Base-by-base conservation (phyloP, 2,797 vertebrate species). In the Amniataba percoides region DNA sequence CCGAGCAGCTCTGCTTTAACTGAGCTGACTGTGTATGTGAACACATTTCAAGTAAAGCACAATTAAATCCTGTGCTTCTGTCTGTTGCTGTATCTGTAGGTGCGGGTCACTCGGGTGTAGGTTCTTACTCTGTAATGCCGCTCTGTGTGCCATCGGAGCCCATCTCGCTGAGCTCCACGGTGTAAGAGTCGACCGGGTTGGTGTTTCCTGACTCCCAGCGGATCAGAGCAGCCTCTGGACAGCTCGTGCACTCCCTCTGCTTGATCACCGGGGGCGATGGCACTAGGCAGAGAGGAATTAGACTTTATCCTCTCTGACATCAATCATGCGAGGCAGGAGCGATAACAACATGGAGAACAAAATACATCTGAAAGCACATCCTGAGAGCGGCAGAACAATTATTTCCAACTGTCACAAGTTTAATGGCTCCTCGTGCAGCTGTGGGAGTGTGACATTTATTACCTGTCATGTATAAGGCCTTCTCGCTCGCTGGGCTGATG, bases 171-270 rank as follows among this genome's bases (percentile, higher is more conserved):
- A 99, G 90, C 89, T 99, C 98, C 89, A 97, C 94, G 0, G 93
- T 97, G 93, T 99, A 99, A 0, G 97, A 99, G 88, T 99, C 97
- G 2, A 99, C 97, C 0, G 98, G 97, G 69, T 98, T 96, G 71
- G 95, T 87, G 91, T 98, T 96, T 69, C 96, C 96, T 0, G 97
- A 97, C 80, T 97, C 96, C 98, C 98, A 99, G 87, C 95, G 95
- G 53, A 99, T 95, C 57, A 98, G 88, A 0, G 95, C 97, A 0
- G 96, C 97, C 0, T 95, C 95, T 68, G 96, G 95, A 58, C 97
- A 98, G 89, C 96, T 97, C 21, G 67, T 89, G 16, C 96, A 96
- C 83, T 92, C 95, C 67, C 94, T 92, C 18, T 63, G 94, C 77
- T 95, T 97, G 91, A 99, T 96, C 31, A 92, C 77, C 0, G 98